A percentile compares a stretch with the other conserved stretches of the same genome.
Evolutionary conservation across 2,113 vertebrate species (phyloP).

Genomic region (Pelusios castaneus): DNA sequence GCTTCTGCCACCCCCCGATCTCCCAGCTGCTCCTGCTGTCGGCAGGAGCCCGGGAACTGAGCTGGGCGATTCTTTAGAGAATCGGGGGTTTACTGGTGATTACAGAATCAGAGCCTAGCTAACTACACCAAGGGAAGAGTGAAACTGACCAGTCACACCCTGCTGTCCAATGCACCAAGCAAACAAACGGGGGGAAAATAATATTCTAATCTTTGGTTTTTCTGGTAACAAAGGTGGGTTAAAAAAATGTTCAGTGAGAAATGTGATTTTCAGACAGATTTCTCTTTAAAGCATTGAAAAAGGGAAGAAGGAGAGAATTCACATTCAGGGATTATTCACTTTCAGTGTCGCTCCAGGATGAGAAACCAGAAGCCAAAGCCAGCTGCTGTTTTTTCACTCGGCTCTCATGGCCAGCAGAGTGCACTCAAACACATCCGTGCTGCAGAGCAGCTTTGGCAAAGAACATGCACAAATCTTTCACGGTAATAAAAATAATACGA

Average conservation of each 20-base stretch:
- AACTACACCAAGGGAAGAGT: too few species aligned
- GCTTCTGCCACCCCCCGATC: too few species aligned
- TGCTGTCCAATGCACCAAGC: not conserved
- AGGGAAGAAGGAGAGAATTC: not conserved
- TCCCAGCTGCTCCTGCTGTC: too few species aligned
- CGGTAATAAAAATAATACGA: not conserved
- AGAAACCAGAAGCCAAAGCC: accelerated
- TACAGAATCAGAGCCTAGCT: not conserved
- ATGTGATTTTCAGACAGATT: not conserved
- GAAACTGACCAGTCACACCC: too few species aligned
- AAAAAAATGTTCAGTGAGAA: accelerated
- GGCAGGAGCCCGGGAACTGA: too few species aligned
- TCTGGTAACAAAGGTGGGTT: not conserved
- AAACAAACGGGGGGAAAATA: not conserved
- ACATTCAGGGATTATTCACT: not conserved
- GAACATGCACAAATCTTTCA: not conserved
- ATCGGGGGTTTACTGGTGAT: too few species aligned
- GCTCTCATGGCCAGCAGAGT: constrained; percentile 1
- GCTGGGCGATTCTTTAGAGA: too few species aligned
- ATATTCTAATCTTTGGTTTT: accelerated
- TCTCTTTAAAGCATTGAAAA: not conserved
- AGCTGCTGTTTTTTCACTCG: not conserved
- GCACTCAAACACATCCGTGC: not conserved
- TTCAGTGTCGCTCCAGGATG: not conserved
- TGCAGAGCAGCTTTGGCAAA: not conserved